phyloP scores from a whole-genome alignment of 30 jellyfish, hydroid and myxozoan genomes.

The Pelagia noctiluca region DNA sequence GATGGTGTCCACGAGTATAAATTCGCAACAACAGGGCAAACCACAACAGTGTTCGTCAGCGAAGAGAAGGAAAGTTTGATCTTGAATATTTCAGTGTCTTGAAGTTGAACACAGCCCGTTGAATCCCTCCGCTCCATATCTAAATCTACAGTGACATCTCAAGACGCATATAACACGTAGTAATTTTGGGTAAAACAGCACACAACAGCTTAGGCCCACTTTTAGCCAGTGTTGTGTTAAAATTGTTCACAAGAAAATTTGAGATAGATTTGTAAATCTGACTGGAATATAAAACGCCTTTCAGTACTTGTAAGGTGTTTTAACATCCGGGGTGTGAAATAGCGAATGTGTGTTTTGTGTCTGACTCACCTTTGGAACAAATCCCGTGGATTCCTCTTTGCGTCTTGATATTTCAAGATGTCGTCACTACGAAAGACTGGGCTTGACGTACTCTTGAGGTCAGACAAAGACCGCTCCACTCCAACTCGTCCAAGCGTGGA shows the following conservation, averaged over 20 bases:
- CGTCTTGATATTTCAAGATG: background rate
- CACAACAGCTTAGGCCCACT: too few species aligned
- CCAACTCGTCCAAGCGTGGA: background rate
- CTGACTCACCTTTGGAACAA: background rate
- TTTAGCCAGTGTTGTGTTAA: too few species aligned
- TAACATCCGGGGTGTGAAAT: background rate
- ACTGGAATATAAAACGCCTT: too few species aligned
- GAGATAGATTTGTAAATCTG: too few species aligned
- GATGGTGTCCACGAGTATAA: constrained; percentile 79
- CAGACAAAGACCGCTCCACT: background rate
- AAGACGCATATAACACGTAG: too few species aligned
- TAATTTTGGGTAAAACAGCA: too few species aligned
- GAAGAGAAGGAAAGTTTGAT: constrained; percentile 87
- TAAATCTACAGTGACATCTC: too few species aligned
- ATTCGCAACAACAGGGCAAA: constrained; percentile 86
- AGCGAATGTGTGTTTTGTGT: background rate
- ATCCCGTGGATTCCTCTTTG: background rate
- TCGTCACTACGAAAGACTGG: too few species aligned
- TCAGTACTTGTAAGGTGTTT: background rate
- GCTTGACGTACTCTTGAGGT: too few species aligned
- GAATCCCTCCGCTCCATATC: constrained; percentile 24
- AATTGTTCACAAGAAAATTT: too few species aligned
- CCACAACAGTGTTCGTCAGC: constrained; percentile 84
- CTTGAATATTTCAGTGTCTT: constrained; percentile 85
- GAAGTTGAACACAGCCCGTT: constrained; percentile 18